These are phyloP conservation scores for Lycaena phlaeas DNA, from an alignment of 2,888 invertebrate species.

Conservation along the genomic window DNA sequence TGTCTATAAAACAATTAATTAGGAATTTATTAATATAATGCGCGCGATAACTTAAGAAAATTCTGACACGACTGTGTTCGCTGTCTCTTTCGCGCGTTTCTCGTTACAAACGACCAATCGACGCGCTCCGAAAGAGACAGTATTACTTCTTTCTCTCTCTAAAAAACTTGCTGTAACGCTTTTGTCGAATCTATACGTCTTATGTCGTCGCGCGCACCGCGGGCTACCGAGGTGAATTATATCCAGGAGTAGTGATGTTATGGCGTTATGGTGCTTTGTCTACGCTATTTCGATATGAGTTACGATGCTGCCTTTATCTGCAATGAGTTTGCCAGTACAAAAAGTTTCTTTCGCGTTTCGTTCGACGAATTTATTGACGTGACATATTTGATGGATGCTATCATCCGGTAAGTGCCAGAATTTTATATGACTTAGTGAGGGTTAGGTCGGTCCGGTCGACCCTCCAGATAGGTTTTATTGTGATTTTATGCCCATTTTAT, in stretches of 20 bases:
- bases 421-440: constrained; percentile 22
- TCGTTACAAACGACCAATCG: background rate
- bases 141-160: background rate
- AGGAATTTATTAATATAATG: background rate
- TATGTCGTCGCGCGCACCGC: background rate
- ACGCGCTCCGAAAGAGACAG: background rate
- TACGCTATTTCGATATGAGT: constrained; percentile 15
- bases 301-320: constrained; percentile 7
- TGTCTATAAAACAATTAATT: background rate
- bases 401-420: constrained; percentile 67
- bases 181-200: background rate
- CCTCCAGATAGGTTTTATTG: constrained; percentile 39
- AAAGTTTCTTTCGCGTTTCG: constrained; percentile 17
- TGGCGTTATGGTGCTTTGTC: constrained; percentile 8
- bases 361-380: constrained; percentile 22
- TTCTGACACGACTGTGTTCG: background rate
- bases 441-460: constrained; percentile 18
- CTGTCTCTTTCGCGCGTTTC: background rate
- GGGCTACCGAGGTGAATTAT: background rate
- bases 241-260: background rate
- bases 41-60: background rate
- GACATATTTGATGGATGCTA: constrained; percentile 40
- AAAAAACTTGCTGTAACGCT: background rate
- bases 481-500: constrained; percentile 53
- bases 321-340: constrained; percentile 45